phyloP scores from a whole-genome alignment of 2,113 vertebrate genomes.

The Scomber colias region DNA sequence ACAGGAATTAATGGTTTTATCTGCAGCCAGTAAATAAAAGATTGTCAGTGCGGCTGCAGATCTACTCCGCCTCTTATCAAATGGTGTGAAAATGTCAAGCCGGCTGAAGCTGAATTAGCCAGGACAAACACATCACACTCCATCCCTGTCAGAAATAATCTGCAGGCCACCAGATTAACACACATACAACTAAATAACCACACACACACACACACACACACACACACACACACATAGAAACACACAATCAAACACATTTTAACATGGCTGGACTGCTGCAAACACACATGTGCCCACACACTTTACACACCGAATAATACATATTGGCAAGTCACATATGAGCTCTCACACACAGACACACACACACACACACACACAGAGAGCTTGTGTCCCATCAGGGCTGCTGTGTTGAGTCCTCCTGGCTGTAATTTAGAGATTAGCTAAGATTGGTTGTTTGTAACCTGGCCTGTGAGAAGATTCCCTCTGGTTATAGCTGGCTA shows the following conservation, averaged over 20 bases:
- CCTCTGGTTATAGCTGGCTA: slow-evolving; percentile 21
- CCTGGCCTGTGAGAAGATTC: slow-evolving; percentile 42
- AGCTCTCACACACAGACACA: slow-evolving; percentile 8
- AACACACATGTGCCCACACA: not conserved
- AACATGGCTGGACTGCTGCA: not conserved
- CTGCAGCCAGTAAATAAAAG: slow-evolving; percentile 81
- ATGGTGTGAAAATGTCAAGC: slow-evolving; percentile 81
- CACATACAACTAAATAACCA: slow-evolving; percentile 29
- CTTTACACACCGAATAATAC: not conserved
- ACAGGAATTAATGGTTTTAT: slow-evolving; percentile 83
- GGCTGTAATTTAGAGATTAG: slow-evolving; percentile 45
- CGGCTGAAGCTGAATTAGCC: slow-evolving; percentile 74
- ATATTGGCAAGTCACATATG: not conserved
- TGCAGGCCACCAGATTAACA: slow-evolving; percentile 69
- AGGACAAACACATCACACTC: slow-evolving; percentile 76
- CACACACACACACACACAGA: not conserved
- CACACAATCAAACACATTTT: not conserved
- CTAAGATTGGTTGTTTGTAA: slow-evolving; percentile 41
- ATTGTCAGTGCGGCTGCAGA: slow-evolving; percentile 73
- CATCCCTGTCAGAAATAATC: slow-evolving; percentile 77
- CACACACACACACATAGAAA: not conserved
- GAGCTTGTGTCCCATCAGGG: slow-evolving; percentile 4
- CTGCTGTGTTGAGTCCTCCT: slow-evolving; percentile 15
- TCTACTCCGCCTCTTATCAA: slow-evolving; percentile 77
- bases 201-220: not conserved